These are phyloP conservation scores for Synergus gifuensis DNA, from an alignment of 2,888 invertebrate genomes.

Conservation along the genomic window DNA sequence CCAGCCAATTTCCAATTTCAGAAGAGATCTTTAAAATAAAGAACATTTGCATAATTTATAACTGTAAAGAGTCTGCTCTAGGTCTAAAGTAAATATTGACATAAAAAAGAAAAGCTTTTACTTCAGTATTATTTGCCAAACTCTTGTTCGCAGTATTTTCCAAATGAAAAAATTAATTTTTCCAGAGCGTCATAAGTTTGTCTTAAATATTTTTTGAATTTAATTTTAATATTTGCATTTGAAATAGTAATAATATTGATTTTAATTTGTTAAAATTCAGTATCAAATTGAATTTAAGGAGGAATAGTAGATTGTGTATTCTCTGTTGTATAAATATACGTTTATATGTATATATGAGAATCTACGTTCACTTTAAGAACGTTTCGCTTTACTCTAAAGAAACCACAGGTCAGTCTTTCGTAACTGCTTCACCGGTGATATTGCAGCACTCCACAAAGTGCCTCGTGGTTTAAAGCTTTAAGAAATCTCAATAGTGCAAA, in stretches of 20 bases:
- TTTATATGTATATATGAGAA: neutral
- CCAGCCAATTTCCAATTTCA: no score
- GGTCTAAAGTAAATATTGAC: no score
- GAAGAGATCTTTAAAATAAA: no score
- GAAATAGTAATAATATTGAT: neutral
- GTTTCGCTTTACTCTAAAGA: constrained; percentile 28
- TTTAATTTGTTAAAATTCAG: neutral
- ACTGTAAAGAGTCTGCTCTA: no score
- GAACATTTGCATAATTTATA: no score
- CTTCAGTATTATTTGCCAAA: no score
- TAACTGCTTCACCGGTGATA: constrained; percentile 28
- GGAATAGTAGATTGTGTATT: neutral
- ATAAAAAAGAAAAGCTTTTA: no score
- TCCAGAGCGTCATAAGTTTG: no score
- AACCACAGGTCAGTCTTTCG: constrained; percentile 31
- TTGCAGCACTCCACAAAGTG: neutral
- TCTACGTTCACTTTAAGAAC: constrained; percentile 23
- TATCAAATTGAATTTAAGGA: neutral
- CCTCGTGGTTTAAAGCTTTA: neutral
- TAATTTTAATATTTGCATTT: neutral
- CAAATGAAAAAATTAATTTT: no score
- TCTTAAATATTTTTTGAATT: no score
- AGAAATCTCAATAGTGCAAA: constrained; percentile 8
- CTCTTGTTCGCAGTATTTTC: no score
- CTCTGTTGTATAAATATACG: constrained; percentile 10